A percentile compares a stretch with the other conserved stretches of the same genome.
phyloP scores from a whole-genome alignment of 2,113 vertebrate genomes.

The Triplophysa rosa region DNA sequence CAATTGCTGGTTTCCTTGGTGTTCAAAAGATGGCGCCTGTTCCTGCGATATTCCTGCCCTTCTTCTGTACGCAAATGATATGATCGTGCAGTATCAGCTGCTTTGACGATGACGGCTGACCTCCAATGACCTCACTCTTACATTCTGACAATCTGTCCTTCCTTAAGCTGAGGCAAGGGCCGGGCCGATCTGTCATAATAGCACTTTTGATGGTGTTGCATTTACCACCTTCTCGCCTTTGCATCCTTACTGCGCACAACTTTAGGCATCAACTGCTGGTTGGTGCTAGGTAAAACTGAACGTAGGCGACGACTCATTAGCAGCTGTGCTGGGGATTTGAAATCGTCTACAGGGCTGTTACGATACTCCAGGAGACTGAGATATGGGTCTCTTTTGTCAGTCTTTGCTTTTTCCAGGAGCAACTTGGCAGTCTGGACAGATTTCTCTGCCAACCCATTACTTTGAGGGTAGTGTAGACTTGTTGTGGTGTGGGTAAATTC shows the following conservation, averaged over 20 bases:
- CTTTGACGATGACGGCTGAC: conserved; percentile 30
- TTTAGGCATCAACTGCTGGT: conserved; percentile 37
- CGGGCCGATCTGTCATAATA: conserved; percentile 44
- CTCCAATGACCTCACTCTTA: conserved; percentile 40
- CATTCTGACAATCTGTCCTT: conserved; percentile 1
- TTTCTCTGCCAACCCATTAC: too few species aligned
- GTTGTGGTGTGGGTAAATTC: conserved; percentile 41
- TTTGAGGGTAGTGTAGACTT: conserved; percentile 2
- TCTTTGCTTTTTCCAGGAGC: too few species aligned
- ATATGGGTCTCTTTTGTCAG: too few species aligned
- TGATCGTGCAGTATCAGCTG: conserved; percentile 29
- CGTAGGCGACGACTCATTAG: too few species aligned
- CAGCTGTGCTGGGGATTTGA: too few species aligned
- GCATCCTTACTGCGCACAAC: background rate
- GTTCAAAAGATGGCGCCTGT: conserved; percentile 25
- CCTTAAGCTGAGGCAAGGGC: background rate
- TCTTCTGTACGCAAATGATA: conserved; percentile 35
- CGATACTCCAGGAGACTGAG: too few species aligned
- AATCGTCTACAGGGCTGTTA: too few species aligned
- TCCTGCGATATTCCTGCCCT: conserved; percentile 28
- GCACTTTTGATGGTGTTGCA: conserved; percentile 17
- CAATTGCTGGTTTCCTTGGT: conserved; percentile 11
- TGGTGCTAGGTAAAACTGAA: background rate
- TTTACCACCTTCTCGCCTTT: background rate
- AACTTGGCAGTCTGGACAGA: too few species aligned